phyloP scores from a whole-genome alignment of 2,888 invertebrate species.

The Caenorhabditis virilis region DNA sequence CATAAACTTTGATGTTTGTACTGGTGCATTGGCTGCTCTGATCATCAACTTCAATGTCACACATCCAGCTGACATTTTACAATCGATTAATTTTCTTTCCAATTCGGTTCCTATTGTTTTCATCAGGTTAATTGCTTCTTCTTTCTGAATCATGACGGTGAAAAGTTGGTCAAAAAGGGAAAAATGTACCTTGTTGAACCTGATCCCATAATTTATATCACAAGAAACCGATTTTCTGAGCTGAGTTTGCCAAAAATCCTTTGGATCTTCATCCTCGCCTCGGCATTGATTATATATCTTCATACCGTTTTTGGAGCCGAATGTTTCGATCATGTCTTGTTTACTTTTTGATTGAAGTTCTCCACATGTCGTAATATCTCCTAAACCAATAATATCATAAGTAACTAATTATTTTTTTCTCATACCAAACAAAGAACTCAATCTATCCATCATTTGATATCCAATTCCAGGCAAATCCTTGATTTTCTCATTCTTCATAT shows the following conservation, averaged over 20 bases:
- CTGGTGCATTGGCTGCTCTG: constrained; percentile 83
- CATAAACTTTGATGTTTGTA: constrained; percentile 87
- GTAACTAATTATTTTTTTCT: neutral
- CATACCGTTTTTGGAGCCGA: constrained; percentile 49
- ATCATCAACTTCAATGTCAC: constrained; percentile 90
- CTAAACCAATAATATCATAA: constrained; percentile 2
- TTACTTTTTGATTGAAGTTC: constrained; percentile 39
- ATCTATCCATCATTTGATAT: constrained; percentile 46
- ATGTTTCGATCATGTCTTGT: constrained; percentile 28
- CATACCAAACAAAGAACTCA: constrained; percentile 36
- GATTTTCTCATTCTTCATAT: constrained; percentile 48
- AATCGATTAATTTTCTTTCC: constrained; percentile 77
- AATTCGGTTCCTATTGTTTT: constrained; percentile 83
- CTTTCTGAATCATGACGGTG: constrained; percentile 27
- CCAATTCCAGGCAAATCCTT: constrained; percentile 60
- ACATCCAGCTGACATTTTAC: constrained; percentile 80
- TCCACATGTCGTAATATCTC: constrained; percentile 36
- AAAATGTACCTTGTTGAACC: constrained; percentile 74
- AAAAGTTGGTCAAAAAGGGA: neutral
- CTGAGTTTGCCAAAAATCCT: constrained; percentile 47
- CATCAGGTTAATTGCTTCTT: constrained; percentile 80
- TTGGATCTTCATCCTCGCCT: constrained; percentile 70
- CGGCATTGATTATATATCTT: constrained; percentile 52
- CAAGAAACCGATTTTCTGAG: constrained; percentile 90
- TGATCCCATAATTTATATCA: constrained; percentile 94